Percentiles rank a stretch among this genome's conserved stretches.
Conservation (phyloP, 2,113 vertebrate species). For the Apistogramma diplotaenia region DNA sequence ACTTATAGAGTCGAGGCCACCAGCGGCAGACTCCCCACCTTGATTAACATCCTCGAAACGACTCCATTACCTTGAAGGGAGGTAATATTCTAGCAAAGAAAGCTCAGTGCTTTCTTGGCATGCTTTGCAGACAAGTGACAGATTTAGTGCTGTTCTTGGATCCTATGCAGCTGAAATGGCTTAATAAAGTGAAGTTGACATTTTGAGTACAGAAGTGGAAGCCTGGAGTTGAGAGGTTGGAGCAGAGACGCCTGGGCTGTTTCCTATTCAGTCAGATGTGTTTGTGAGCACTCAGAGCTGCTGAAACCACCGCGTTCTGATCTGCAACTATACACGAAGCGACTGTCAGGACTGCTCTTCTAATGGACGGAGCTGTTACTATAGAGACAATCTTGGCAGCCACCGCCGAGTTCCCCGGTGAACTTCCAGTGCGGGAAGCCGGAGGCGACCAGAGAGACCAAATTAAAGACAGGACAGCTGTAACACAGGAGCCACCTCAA, state of each 20-base stretch:
- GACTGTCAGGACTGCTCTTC: slow-evolving; percentile 41
- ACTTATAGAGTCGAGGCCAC: background rate
- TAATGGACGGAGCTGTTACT: slow-evolving; percentile 24
- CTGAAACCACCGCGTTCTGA: slow-evolving; percentile 52
- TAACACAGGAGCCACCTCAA: slow-evolving; percentile 19
- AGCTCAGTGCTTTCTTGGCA: slow-evolving; percentile 37
- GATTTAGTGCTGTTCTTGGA: slow-evolving; percentile 57
- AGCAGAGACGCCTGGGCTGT: slow-evolving; percentile 5
- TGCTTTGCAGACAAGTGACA: slow-evolving; percentile 20
- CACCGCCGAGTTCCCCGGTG: slow-evolving; percentile 13
- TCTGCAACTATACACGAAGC: slow-evolving; percentile 42
- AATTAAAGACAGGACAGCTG: slow-evolving; percentile 21
- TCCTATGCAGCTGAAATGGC: slow-evolving; percentile 34
- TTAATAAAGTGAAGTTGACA: slow-evolving; percentile 62
- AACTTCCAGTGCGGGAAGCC: slow-evolving; percentile 35
- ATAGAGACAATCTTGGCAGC: slow-evolving; percentile 39
- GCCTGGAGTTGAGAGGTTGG: slow-evolving; percentile 44
- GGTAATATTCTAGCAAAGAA: slow-evolving; percentile 33
- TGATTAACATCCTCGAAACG: slow-evolving; percentile 21
- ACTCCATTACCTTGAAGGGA: slow-evolving; percentile 45
- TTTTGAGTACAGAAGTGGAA: slow-evolving; percentile 57
- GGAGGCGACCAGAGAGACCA: background rate
- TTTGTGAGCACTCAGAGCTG: slow-evolving; percentile 8
- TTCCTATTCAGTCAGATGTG: slow-evolving; percentile 49
- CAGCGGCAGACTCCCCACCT: background rate